Evolutionary conservation across 1,140 invertebrate species (phyloP), one percentile per base, ranked within the genome.

Genomic region (Diprion similis): DNA sequence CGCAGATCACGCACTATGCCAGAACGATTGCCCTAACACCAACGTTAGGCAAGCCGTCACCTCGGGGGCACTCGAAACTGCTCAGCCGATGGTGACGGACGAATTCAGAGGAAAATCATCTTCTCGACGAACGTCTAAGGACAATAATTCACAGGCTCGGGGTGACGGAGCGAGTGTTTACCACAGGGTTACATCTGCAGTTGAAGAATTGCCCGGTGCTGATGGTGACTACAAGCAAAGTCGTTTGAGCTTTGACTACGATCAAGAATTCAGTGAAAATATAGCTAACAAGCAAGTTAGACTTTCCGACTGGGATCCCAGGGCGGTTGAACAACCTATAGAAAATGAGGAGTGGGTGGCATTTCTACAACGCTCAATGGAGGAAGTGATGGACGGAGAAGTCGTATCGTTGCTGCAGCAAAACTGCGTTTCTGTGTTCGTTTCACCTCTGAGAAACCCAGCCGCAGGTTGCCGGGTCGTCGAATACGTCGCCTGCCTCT

Each of bases 321-420:
- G 79, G 48, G 86, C 87, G 68, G 82, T 89, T 0, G 86, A 88
- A 37, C 89, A 89, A 48, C 91, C 92, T 8, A 94, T 95, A 70
- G 94, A 96, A 86, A 92, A 94, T 76, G 94, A 95, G 75, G 95
- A 96, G 85, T 96, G 95, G 95, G 89, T 95, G 82, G 88, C 81
- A 0, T 89, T 89, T 72, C 79, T 95, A 6, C 91, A 93, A 80
- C 89, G 90, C 64, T 91, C 92, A 68, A 92, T 92, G 78, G 90
- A 89, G 80, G 92, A 93, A 85, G 89, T 95, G 0, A 91, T 95
- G 85, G 91, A 92, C 64, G 93, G 93, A 0, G 94, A 95, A 83
- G 89, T 94, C 2, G 92, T 91, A 74, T 93, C 92, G 1, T 84
- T 95, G 0, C 90, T 91, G 15, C 92, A 95, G 79, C 88, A 93